Base-by-base conservation (phyloP, 2,888 invertebrate species). In the Trimorus sp. region DNA sequence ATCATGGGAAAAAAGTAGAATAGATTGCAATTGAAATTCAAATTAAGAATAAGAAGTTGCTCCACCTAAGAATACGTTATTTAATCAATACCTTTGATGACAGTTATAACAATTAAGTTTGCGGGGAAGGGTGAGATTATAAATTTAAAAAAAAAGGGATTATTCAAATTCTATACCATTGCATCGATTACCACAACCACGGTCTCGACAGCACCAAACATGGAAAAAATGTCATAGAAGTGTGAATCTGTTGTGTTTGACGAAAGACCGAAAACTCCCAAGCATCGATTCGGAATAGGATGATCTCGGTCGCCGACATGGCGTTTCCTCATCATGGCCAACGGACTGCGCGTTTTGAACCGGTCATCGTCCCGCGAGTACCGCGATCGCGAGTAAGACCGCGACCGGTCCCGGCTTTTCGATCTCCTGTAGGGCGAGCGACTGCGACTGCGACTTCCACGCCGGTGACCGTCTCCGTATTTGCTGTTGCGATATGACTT, bases 121-220 rank as follows among this genome's bases (percentile, higher is more conserved):
- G 14, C n/a, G 4, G 49, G 1, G 6, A 49, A n/a, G n/a, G n/a
- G n/a, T n/a, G n/a, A n/a, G n/a, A n/a, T n/a, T n/a, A 3, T 49
- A 49, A 49, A 14, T 3, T 2, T 49, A 49, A 49, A 49, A 14
- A 49, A n/a, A 45, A 12, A 45, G 1, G 1, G n/a, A 1, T 45
- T 45, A 45, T 4, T 45, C n/a, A n/a, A 4, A 1, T 14, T n/a
- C 6, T n/a, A 53, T 92, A 96, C 97, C 95, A 98, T 98, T 59
- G 98, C 98, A 92, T 99, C 99, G 88, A 98, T 97, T 68, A 99
- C 98, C 84, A 99, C 96, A 93, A 98, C 97, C 36, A 97, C 96
- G 90, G 97, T 95, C 90, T 98, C 98, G 42, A 99, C 96, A 0
- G 96, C 96, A 1, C 99, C 99, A 91, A 95, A 99, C 91, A 98